phyloP scores from a whole-genome alignment of 2,888 invertebrate genomes.

The Lamellibrachia columna region DNA sequence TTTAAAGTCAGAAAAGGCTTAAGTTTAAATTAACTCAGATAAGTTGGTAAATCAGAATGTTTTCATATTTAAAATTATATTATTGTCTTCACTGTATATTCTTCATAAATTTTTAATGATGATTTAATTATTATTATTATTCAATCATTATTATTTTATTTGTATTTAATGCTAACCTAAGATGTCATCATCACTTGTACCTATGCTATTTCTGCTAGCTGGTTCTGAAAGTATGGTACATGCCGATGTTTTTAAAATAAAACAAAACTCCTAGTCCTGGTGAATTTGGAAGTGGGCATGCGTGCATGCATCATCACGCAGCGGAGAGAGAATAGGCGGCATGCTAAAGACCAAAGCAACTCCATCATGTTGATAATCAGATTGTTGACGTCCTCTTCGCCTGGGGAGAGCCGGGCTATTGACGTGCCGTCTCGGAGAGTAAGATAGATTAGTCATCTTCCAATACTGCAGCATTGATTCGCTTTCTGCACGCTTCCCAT shows the following conservation, averaged over 20 bases:
- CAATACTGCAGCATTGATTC: not conserved
- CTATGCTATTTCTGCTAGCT: not conserved
- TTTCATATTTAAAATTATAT: not conserved
- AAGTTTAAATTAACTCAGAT: too few relatives aligned
- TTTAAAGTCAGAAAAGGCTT: too few relatives aligned
- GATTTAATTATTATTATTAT: too few relatives aligned
- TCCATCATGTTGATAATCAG: not conserved
- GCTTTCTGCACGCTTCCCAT: not conserved
- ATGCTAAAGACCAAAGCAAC: constrained; percentile 10
- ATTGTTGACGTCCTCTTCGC: not conserved
- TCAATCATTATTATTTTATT: too few relatives aligned
- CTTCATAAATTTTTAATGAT: not conserved
- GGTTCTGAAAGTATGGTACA: not conserved
- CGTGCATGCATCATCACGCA: not conserved
- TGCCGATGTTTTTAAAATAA: not conserved
- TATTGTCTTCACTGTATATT: not conserved
- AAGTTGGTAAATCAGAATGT: not conserved
- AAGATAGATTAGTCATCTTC: not conserved
- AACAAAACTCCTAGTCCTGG: not conserved
- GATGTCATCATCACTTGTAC: not conserved
- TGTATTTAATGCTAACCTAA: not conserved
- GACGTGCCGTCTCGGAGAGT: not conserved
- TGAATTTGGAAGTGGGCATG: not conserved
- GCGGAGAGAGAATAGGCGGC: not conserved
- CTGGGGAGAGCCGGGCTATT: not conserved